Evolutionary conservation across 2,888 invertebrate genomes (phyloP), one percentile per base, ranked within the genome.

Genomic region (Coenonympha glycerion): DNA sequence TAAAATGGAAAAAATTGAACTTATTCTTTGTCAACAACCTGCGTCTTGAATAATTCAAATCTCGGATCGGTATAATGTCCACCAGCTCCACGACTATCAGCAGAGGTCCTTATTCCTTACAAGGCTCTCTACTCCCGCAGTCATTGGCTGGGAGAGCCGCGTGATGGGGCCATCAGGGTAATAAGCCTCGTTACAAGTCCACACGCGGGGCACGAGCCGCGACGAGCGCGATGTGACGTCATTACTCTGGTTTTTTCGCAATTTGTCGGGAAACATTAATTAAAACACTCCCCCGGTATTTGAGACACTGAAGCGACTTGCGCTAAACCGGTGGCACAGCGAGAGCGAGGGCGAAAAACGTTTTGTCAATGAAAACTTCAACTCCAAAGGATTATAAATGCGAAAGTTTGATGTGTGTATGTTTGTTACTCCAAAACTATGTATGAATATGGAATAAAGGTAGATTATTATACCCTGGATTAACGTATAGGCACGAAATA

Each of bases 221-320:
- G n/a, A n/a, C n/a, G n/a, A 52, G 59, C 55, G 56, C 55, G 54
- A 59, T 60, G 63, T 65, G 73, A 72, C 70, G 71, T 74, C 74
- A 76, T 77, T 73, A 73, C 61, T 55, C 55, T 63, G 67, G 63
- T 74, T 80, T 81, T 82, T 81, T 78, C 69, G 69, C 73, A 75
- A 78, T 75, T 79, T 76, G 73, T 74, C 71, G 66, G 66, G 64
- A 66, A 72, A 77, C 72, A 76, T 78, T 79, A 79, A 82, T 81
- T 80, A 76, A 80, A 79, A 76, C 69, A 71, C 71, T 73, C 76
- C 75, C 75, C 62, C 64, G 71, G 64, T 64, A 70, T 74, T 75
- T 71, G 75, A 77, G 72, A 76, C 73, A 71, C 63, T 66, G 64
- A 64, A 68, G 69, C 66, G 67, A 66, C 66, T 64, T 57, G 60